Conservation (phyloP, 2,113 vertebrate species). For the Strix aluco region DNA sequence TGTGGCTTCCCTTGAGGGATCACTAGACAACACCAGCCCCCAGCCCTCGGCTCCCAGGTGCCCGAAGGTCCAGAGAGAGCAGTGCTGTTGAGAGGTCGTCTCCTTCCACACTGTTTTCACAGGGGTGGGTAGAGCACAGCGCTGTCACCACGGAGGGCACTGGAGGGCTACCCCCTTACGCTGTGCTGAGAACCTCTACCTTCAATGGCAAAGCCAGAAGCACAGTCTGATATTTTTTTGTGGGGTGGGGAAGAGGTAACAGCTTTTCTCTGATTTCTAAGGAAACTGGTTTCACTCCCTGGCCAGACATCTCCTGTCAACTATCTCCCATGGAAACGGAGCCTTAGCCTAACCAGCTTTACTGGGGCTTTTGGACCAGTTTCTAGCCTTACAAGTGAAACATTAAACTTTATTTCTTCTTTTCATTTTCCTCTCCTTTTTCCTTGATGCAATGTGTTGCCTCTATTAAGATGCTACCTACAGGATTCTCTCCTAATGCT, state of each 20-base stretch:
- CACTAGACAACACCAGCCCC: not conserved
- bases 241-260: not conserved
- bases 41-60: not conserved
- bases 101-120: not conserved
- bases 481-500: slow-evolving; percentile 14
- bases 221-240: not conserved
- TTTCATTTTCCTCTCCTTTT: not conserved
- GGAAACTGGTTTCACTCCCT: not conserved
- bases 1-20: not conserved
- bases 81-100: not conserved
- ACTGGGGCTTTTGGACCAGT: not conserved
- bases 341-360: not conserved
- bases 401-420: not conserved
- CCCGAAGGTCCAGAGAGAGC: fast-evolving
- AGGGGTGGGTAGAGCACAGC: not conserved
- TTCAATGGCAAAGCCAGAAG: not conserved
- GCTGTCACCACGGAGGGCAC: not conserved
- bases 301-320: not conserved
- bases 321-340: not conserved
- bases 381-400: not conserved
- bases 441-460: not conserved
- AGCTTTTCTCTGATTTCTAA: not conserved
- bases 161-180: not conserved
- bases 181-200: not conserved
- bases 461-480: slow-evolving; percentile 26